Evolutionary conservation across 1,140 invertebrate genomes (phyloP).

Genomic region (Scaptodrosophila lebanonensis): DNA sequence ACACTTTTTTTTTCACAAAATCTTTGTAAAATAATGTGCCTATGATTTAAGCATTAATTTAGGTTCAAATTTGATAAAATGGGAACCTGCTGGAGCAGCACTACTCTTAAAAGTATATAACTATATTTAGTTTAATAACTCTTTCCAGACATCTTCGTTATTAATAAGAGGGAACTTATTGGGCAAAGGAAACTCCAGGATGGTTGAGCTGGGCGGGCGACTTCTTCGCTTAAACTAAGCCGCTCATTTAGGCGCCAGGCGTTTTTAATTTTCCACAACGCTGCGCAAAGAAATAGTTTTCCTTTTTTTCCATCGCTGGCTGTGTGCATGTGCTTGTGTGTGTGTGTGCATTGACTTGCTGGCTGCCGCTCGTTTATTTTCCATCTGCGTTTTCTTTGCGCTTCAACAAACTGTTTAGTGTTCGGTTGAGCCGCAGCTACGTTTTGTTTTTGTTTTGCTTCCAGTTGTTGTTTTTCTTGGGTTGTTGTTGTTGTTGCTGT

Average conservation of each 20-base stretch:
- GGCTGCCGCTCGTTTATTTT: background rate
- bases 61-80: conserved; percentile 16
- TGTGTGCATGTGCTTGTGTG: background rate
- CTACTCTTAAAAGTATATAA: conserved; percentile 31
- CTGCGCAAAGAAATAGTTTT: conserved; percentile 76
- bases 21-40: no score
- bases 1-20: no score
- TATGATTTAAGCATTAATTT: background rate
- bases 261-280: conserved; percentile 76
- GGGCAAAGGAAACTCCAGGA: no score
- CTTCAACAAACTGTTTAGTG: no score
- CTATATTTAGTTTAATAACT: conserved; percentile 65
- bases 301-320: conserved; percentile 24
- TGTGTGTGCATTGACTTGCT: background rate
- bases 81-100: conserved; percentile 1
- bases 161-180: no score
- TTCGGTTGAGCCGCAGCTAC: no score
- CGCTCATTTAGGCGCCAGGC: conserved; percentile 7
- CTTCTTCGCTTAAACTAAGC: background rate
- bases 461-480: conserved; percentile 5
- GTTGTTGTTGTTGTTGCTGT: conserved; percentile 16
- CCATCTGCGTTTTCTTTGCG: no score
- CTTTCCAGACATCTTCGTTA: conserved; percentile 46
- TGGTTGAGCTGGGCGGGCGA: conserved; percentile 23
- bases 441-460: conserved; percentile 4